Percentiles rank a stretch among this genome's conserved stretches.
phyloP scores from a whole-genome alignment of 1,140 invertebrate species.

The Pseudomyrmex pallidus region DNA sequence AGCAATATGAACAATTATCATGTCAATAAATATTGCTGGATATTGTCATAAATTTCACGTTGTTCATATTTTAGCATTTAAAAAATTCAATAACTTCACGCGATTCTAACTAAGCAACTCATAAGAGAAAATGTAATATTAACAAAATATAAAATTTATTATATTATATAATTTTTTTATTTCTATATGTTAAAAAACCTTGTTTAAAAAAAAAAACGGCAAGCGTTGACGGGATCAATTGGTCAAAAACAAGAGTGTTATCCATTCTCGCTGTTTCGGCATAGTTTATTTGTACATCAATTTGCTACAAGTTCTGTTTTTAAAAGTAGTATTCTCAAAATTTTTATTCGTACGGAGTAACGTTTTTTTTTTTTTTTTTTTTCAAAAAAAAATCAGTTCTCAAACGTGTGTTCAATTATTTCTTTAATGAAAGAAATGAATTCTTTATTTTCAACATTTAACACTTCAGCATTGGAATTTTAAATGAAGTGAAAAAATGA shows the following conservation, averaged over 20 bases:
- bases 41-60: slow-evolving; percentile 2
- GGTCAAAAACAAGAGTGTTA: background rate
- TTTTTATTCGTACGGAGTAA: slow-evolving; percentile 30
- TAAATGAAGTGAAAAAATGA: too few relatives aligned
- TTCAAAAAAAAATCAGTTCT: slow-evolving; percentile 3
- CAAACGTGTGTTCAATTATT: background rate
- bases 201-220: slow-evolving; percentile 53
- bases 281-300: slow-evolving; percentile 75
- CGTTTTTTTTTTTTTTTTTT: background rate
- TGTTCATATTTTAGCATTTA: background rate
- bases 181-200: too few relatives aligned
- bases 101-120: background rate
- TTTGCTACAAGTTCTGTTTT: slow-evolving; percentile 67
- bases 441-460: slow-evolving; percentile 2
- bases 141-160: too few relatives aligned
- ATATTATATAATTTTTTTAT: too few relatives aligned
- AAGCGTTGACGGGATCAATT: slow-evolving; percentile 19
- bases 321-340: slow-evolving; percentile 63
- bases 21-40: slow-evolving; percentile 69
- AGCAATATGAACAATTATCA: slow-evolving; percentile 64
- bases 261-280: slow-evolving; percentile 33
- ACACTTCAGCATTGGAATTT: background rate
- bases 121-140: too few relatives aligned
- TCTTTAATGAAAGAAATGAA: slow-evolving; percentile 5
- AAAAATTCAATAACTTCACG: background rate